Base-by-base conservation (phyloP, 2,113 vertebrate species). In the Ameiurus melas region DNA sequence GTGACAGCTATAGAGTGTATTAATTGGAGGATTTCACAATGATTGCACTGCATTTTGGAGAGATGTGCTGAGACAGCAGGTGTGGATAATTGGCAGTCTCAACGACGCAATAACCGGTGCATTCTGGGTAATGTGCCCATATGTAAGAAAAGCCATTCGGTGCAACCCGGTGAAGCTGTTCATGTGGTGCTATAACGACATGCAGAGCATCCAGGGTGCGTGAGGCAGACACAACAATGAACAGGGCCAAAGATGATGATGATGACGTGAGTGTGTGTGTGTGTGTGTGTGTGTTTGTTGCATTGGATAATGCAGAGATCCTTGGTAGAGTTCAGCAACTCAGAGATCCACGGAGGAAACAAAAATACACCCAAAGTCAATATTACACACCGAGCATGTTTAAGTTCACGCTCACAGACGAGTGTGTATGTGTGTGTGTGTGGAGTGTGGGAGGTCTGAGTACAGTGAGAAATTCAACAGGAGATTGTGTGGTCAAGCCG, bases 391-490 rank as follows among this genome's bases (percentile, higher is more conserved):
- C 3, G 17, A 30, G 77, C 14, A n/a, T 55, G 27, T 80, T 80
- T 80, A 55, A 12, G 43, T 16, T 55, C 27, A 79, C 47, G 17
- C 17, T 79, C n/a, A 57, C n/a, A 7, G 78, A 22, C 79, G 79
- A 22, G 47, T 4, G 19, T 64, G 9, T 47, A 27, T 85, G 66
- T 62, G 53, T 77, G 22, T 6, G 13, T 53, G 47, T 55, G 36
- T 53, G 5, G n/a, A 53, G 75, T 25, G 73, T 79, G 39, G 85
- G 85, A 55, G 85, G 85, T 80, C 75, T 36, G 58, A 80, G 75
- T 5, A 12, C 1, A n/a, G 60, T 86, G 85, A 86, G 85, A 86
- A 80, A 86, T 80, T 86, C 58, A 78, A 53, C 73, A 66, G 58
- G n/a, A 58, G 14, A 30, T 73, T 62, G 85, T 39, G 70, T 60